Conservation (phyloP, 2,113 vertebrate species). For the Pandion haliaetus region DNA sequence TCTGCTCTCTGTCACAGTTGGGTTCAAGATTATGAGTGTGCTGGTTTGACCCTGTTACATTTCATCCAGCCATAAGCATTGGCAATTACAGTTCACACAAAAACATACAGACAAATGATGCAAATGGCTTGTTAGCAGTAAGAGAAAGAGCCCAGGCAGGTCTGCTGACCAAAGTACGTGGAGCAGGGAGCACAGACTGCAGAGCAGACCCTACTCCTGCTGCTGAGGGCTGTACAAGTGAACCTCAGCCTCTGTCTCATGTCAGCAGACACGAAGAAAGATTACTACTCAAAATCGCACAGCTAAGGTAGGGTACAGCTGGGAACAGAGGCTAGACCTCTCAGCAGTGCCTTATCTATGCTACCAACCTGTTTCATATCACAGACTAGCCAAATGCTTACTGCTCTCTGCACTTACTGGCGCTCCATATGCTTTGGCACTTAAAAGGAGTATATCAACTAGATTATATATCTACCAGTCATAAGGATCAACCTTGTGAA, state of each 20-base stretch:
- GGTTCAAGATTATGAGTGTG: accelerated
- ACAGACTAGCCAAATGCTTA: not conserved
- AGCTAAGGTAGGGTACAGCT: not conserved
- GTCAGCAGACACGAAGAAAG: not conserved
- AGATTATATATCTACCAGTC: not conserved
- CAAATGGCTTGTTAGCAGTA: not conserved
- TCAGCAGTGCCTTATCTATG: not conserved
- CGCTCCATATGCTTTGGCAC: accelerated
- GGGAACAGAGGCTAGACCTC: not conserved
- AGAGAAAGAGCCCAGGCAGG: not conserved
- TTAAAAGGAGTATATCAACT: not conserved
- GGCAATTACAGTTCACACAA: not conserved
- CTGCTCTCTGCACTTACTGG: not conserved
- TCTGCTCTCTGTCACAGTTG: not conserved
- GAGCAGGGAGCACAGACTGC: not conserved
- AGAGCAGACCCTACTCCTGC: not conserved
- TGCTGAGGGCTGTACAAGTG: not conserved
- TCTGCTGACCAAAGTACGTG: not conserved
- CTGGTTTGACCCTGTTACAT: not conserved
- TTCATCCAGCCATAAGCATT: not conserved
- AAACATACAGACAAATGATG: not conserved
- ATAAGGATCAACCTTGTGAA: not conserved
- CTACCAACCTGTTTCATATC: not conserved
- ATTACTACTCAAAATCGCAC: not conserved
- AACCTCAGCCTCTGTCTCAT: not conserved